Percentiles rank a stretch among this genome's conserved stretches.
These are phyloP conservation scores for Rhabdomys pumilio DNA, from an alignment of 2,797 vertebrate genomes.

Conservation along the genomic window DNA sequence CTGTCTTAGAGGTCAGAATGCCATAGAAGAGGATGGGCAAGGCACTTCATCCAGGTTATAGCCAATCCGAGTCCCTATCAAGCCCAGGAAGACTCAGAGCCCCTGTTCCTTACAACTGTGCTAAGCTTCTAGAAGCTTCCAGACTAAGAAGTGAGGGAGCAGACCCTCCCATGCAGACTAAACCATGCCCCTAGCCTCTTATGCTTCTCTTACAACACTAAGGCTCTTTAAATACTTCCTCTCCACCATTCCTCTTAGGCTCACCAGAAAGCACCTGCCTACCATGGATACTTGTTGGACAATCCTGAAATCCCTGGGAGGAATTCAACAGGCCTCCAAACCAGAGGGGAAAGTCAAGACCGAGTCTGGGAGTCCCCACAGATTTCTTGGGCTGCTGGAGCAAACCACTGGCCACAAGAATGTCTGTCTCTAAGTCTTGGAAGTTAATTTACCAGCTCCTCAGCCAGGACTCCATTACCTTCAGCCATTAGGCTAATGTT, in stretches of 20 bases:
- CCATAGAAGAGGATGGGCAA: neutral
- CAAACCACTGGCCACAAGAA: conserved; percentile 38
- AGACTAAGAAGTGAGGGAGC: neutral
- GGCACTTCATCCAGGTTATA: neutral
- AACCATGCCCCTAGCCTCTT: neutral
- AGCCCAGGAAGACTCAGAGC: neutral
- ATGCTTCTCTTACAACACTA: neutral
- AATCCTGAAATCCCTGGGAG: neutral
- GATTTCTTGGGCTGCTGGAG: neutral
- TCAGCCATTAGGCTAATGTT: conserved; percentile 90
- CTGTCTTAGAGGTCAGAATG: neutral
- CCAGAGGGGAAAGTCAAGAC: neutral
- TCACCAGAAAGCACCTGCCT: neutral
- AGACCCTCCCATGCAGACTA: neutral
- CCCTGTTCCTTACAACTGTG: accelerated
- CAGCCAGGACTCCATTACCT: conserved; percentile 88
- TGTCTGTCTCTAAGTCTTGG: conserved; percentile 77
- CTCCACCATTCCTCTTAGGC: neutral
- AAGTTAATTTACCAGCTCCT: conserved; percentile 87
- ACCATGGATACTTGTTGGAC: neutral
- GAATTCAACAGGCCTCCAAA: neutral
- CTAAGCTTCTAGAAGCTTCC: neutral
- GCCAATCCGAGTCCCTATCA: neutral
- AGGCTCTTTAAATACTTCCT: neutral
- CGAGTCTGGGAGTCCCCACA: neutral